Base-by-base conservation (phyloP, 2,113 vertebrate genomes). In the Esox niger region DNA sequence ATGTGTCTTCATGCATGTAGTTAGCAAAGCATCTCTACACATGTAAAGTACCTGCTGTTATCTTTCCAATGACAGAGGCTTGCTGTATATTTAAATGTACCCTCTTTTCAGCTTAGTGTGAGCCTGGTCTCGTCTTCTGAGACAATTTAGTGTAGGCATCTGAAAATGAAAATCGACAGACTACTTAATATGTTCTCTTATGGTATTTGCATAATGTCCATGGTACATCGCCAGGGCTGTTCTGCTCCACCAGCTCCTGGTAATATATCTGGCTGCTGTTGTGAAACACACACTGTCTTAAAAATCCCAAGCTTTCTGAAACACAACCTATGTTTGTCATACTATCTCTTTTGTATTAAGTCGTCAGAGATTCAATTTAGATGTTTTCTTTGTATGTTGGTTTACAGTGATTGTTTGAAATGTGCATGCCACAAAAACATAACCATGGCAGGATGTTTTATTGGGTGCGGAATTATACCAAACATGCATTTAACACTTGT, bases 131-230 rank as follows among this genome's bases (percentile, higher is more conserved):
- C 52, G 68, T 83, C 86, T 84, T 91, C 87, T 85, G 77, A 91
- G 84, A 88, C 85, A 86, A 86, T 88, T 87, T 88, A 80, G 86
- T 82, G 78, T 80, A 82, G 79, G 81, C 85, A 83, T 87, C 84
- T 86, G 5, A 81, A 79, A 81, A 87, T 74, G 80, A 81, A 79
- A 87, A 81, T 77, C 74, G 81, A 88, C 85, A 87, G 89, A 88
- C 85, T 84, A 81, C 86, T 87, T 91, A 88, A 90, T 90, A 89
- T 84, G 84, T 89, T 87, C 86, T 86, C 85, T 81, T 77, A 78
- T 70, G 77, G 84, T 87, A 88, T 91, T 90, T 89, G 90, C 89
- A 91, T 91, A 91, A 88, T 86, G 86, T 88, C 85, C 78, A 69
- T 73, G 83, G 81, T 83, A 84, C 85, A 84, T 89, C 81, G 87